phyloP scores from a whole-genome alignment of 2,888 invertebrate genomes.

The Silvanus unidentatus region DNA sequence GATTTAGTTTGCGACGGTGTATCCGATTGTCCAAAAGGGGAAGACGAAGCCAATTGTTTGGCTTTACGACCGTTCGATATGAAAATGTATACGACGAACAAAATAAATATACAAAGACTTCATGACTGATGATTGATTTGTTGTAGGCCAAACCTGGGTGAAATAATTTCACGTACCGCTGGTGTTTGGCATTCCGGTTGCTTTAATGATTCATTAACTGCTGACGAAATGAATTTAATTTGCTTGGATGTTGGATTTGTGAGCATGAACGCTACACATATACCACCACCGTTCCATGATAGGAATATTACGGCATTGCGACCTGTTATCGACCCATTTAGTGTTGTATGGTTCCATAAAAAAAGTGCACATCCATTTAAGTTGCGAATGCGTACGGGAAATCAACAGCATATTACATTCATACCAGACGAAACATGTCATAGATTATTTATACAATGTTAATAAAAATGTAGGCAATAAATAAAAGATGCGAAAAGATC shows the following conservation, averaged over 20 bases:
- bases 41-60: constrained; percentile 65
- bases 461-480: background rate
- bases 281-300: constrained; percentile 19
- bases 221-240: constrained; percentile 52
- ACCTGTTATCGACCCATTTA: constrained; percentile 33
- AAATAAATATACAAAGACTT: background rate
- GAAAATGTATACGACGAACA: too few species aligned
- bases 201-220: constrained; percentile 52
- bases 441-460: constrained; percentile 32
- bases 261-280: constrained; percentile 48
- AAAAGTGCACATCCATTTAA: constrained; percentile 22
- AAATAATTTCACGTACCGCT: constrained; percentile 58
- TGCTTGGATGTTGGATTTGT: constrained; percentile 59
- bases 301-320: constrained; percentile 16
- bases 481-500: too few species aligned
- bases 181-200: constrained; percentile 72
- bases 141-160: constrained; percentile 51
- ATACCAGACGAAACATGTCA: constrained; percentile 33
- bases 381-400: constrained; percentile 35
- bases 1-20: constrained; percentile 75
- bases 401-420: constrained; percentile 35
- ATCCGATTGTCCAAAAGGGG: constrained; percentile 65
- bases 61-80: constrained; percentile 42
- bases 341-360: constrained; percentile 34
- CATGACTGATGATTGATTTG: background rate